These are phyloP conservation scores for Altica lythri DNA, from an alignment of 2,888 invertebrate genomes.

Conservation along the genomic window DNA sequence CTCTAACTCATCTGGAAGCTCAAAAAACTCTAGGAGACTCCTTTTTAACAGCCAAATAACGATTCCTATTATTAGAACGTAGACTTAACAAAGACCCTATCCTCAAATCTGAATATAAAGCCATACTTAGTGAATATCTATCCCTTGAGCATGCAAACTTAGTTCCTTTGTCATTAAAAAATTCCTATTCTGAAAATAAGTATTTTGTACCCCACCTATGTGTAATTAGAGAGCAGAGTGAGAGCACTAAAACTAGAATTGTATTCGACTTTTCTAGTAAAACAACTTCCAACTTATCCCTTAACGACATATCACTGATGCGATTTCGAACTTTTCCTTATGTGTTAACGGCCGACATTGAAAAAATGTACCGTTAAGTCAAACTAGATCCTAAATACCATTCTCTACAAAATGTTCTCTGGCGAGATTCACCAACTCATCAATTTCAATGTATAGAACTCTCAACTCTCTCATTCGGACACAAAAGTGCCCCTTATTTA, in stretches of 20 bases:
- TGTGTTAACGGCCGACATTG: too few species aligned
- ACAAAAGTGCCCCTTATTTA: neutral
- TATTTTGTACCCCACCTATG: too few species aligned
- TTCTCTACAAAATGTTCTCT: neutral
- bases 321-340: too few species aligned
- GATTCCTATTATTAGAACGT: constrained; percentile 24
- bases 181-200: neutral
- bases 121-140: constrained; percentile 26
- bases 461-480: neutral
- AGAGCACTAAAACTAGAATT: too few species aligned
- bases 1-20: constrained; percentile 5
- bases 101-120: constrained; percentile 17
- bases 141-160: constrained; percentile 15
- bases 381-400: neutral
- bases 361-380: constrained; percentile 24
- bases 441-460: neutral
- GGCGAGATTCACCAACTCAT: neutral
- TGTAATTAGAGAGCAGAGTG: too few species aligned
- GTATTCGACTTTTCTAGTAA: too few species aligned
- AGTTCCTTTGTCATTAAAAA: constrained; percentile 12
- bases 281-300: too few species aligned
- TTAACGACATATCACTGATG: too few species aligned
- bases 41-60: constrained; percentile 10
- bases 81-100: constrained; percentile 10
- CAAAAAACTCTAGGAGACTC: constrained; percentile 24